Evolutionary conservation across 2,797 vertebrate species (phyloP).

Genomic region (Labeo calbasu): DNA sequence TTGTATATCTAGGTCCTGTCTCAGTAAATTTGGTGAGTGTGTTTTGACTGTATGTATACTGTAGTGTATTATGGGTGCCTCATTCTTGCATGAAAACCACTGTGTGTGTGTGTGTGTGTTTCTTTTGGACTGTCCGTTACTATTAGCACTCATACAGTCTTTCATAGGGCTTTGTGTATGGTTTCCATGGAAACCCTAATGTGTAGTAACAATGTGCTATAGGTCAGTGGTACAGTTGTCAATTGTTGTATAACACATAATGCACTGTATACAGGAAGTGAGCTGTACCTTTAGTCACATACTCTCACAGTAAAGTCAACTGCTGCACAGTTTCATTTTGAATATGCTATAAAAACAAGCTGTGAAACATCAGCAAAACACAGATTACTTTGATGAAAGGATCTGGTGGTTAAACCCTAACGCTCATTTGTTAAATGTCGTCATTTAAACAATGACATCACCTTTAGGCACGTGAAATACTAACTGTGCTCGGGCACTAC

Average conservation of each 20-base stretch:
- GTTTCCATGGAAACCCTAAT: conserved; percentile 42
- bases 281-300: neutral
- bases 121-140: neutral
- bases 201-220: neutral
- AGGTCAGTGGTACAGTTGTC: conserved; percentile 28
- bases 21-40: neutral
- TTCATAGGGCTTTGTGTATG: neutral
- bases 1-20: neutral
- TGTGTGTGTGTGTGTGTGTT: neutral
- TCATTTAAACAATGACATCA: conserved; percentile 45
- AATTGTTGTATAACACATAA: conserved; percentile 16
- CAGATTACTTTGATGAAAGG: neutral
- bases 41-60: neutral
- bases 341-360: neutral
- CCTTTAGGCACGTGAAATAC: conserved; percentile 14
- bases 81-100: neutral
- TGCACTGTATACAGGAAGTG: neutral
- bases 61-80: neutral
- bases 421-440: conserved; percentile 1
- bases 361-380: neutral
- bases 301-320: neutral
- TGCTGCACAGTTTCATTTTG: neutral
- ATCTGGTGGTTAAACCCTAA: conserved; percentile 1
- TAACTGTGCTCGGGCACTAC: conserved; percentile 44
- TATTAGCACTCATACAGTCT: conserved; percentile 22